Conservation (phyloP, 2,888 invertebrate species). For the Diabrotica balteata region DNA sequence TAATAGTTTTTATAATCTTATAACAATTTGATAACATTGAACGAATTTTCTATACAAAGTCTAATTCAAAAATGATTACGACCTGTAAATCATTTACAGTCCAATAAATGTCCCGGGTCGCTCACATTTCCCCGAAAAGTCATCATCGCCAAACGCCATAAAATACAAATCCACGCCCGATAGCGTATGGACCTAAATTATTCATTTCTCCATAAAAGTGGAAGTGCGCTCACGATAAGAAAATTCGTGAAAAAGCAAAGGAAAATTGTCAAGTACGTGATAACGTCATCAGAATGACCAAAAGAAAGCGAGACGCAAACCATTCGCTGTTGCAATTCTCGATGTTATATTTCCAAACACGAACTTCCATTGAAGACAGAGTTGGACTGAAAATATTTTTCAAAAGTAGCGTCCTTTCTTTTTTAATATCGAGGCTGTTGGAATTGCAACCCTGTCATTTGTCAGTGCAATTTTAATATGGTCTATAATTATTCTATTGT, state of each 20-base stretch:
- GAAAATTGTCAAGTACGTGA: slow-evolving; percentile 28
- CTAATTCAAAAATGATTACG: no score
- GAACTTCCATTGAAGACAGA: background rate
- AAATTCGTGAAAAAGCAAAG: slow-evolving; percentile 11
- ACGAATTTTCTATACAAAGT: no score
- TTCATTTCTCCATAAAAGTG: slow-evolving; percentile 17
- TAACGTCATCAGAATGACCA: slow-evolving; percentile 22
- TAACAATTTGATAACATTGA: no score
- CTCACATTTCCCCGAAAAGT: background rate
- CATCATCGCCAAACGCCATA: background rate
- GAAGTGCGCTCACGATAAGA: slow-evolving; percentile 9
- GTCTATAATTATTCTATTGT: no score
- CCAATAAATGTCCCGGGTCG: no score
- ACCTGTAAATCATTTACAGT: no score
- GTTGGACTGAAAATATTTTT: no score
- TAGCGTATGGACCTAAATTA: slow-evolving; percentile 5
- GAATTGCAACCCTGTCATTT: no score
- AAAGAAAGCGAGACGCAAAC: background rate
- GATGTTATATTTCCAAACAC: background rate
- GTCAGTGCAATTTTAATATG: no score
- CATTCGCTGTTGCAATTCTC: background rate
- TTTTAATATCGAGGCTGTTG: background rate
- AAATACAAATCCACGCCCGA: slow-evolving; percentile 1
- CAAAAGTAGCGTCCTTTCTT: no score
- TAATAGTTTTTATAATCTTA: no score